Evolutionary conservation across 2,113 vertebrate genomes (phyloP).

Genomic region (Varanus komodoensis): DNA sequence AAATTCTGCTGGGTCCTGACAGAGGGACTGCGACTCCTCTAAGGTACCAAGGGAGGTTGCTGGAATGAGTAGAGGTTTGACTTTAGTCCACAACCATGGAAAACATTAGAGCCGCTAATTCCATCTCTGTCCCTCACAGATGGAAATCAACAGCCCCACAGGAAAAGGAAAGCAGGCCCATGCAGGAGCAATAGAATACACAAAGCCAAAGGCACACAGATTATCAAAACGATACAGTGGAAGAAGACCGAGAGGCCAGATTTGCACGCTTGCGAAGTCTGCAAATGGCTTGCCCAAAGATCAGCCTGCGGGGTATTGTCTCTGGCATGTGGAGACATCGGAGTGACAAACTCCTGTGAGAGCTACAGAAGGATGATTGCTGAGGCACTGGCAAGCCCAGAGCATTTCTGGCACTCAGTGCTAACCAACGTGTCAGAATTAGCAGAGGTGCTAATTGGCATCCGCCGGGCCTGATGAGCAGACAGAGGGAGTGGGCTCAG

Average conservation of each 20-base stretch:
- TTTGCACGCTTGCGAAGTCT: neutral
- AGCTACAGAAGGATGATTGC: neutral
- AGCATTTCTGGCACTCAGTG: neutral
- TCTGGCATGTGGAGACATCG: rapidly evolving
- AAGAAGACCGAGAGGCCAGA: neutral
- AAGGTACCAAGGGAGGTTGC: too few species aligned
- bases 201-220: neutral
- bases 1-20: too few species aligned
- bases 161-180: too few species aligned
- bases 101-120: too few species aligned
- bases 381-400: neutral
- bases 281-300: neutral
- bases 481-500: neutral
- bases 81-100: too few species aligned
- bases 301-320: neutral
- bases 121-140: too few species aligned
- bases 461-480: neutral
- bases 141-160: too few species aligned
- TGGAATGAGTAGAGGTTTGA: too few species aligned
- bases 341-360: neutral
- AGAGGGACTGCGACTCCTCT: too few species aligned
- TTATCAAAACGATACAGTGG: rapidly evolving
- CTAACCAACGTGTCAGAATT: conserved; percentile 16
- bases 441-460: neutral
- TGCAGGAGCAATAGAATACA: too few species aligned